Base-by-base conservation (phyloP, 30 jellyfish, hydroid and myxozoan genomes). In the Haliclystus octoradiatus region DNA sequence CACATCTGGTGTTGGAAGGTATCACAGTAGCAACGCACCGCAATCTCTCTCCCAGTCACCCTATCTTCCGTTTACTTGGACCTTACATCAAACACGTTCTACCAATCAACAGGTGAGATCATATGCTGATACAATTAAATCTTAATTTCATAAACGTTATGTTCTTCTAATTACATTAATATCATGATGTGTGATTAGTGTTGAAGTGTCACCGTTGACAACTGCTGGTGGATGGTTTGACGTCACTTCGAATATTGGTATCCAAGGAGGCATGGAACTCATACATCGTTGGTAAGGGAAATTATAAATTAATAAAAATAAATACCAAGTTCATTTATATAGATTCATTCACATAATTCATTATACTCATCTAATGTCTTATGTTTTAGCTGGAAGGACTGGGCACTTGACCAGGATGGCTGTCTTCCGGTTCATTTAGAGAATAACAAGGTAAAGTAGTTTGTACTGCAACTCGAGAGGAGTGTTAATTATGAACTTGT, bases 31-130 rank as follows among this genome's bases (percentile, higher is more conserved):
- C 99, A 23, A 83, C 84, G 3, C 90, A 92, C 50, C 95, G 99
- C 0, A 84, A 84, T 15, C 77, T 92, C 31, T 92, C 99, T n/a
- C 99, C 99, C 26, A 80, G 95, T 1, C 99, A 92, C 70, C 99
- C 99, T 0, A 76, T 92, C 14, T 84, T 35, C 70, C 93, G 99
- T 24, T 83, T 92, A 33, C 94, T 92, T 63, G 95, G 88, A 0
- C 94, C 94, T 19, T 92, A 78, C 28, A 77, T 92, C 49, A 68
- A 82, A 35, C 81, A 25, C 73, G 93, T 92, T 27, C 80, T 84
- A 27, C 69, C 99, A 5, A 75, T 92, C 68, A 92, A 83, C 60
- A 40, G 57, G 57, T 40, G 57, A 40, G 57, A 9, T 9, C 14
- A 9, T 40, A 19, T 40, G 57, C 19, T 40, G 14, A 40, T 9